These are phyloP conservation scores for Sciurus carolinensis DNA, from an alignment of 2,797 vertebrate species.

Conservation along the genomic window DNA sequence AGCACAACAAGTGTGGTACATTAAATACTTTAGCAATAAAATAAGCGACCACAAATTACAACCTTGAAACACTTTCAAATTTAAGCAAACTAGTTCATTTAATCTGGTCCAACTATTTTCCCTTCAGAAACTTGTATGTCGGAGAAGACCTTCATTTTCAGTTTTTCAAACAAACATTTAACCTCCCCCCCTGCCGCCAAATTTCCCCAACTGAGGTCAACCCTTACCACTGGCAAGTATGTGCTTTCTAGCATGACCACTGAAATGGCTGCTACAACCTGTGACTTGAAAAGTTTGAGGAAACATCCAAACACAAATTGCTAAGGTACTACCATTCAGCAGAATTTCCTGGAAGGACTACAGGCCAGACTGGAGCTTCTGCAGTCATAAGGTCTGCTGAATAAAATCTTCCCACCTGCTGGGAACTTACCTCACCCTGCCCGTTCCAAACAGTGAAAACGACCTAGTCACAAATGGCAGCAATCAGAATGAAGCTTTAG, in stretches of 20 bases:
- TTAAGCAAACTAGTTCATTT: background rate
- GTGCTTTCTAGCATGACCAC: background rate
- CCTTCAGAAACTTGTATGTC: background rate
- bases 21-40: constrained; percentile 15
- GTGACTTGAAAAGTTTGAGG: constrained; percentile 2
- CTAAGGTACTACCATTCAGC: constrained; percentile 43
- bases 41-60: background rate
- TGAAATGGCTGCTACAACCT: constrained; percentile 24
- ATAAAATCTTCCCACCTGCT: constrained; percentile 66
- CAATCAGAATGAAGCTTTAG: constrained; percentile 48
- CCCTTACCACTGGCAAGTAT: background rate
- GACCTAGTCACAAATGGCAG: background rate
- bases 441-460: constrained; percentile 50
- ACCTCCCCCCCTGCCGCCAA: background rate
- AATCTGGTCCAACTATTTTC: background rate
- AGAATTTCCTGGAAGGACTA: constrained; percentile 68
- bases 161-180: background rate
- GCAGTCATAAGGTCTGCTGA: background rate
- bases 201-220: background rate
- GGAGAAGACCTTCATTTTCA: background rate
- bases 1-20: background rate
- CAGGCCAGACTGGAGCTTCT: background rate
- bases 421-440: constrained; percentile 48
- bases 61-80: background rate
- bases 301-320: constrained; percentile 58